These are phyloP conservation scores for Nematolebias whitei DNA, from an alignment of 2,113 vertebrate genomes.

Conservation along the genomic window DNA sequence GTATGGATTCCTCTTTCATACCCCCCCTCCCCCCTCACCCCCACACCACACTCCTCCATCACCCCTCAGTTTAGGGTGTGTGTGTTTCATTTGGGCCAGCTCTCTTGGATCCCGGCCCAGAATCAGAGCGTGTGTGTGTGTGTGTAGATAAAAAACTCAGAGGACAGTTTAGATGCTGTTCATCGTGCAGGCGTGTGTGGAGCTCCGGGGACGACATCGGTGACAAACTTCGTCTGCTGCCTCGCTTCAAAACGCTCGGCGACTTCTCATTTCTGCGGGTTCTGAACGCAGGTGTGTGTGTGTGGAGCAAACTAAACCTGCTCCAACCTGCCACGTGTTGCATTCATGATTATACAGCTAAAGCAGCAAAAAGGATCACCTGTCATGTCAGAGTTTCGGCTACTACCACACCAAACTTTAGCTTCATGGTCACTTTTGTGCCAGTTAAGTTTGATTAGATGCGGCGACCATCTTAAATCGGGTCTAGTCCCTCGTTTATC, in stretches of 20 bases:
- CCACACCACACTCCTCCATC: background rate
- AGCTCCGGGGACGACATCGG: conserved; percentile 58
- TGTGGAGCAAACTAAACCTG: too few relatives aligned
- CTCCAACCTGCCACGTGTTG: conserved; percentile 10
- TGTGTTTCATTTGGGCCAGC: conserved; percentile 61
- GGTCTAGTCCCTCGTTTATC: too few relatives aligned
- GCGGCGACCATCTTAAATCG: too few relatives aligned
- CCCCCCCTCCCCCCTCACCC: conserved; percentile 53
- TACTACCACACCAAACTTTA: too few relatives aligned
- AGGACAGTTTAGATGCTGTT: conserved; percentile 74
- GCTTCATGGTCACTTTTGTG: too few relatives aligned
- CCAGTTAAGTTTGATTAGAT: too few relatives aligned
- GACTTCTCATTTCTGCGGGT: conserved; percentile 7
- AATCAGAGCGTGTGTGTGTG: conserved; percentile 55
- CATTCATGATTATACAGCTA: background rate
- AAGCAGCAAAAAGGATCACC: too few relatives aligned
- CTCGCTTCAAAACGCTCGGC: conserved; percentile 24
- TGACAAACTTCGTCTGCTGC: conserved; percentile 56
- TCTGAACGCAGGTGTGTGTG: conserved; percentile 19
- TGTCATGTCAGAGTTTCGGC: too few relatives aligned
- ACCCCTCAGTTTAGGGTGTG: conserved; percentile 20
- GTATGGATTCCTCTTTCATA: conserved; percentile 76
- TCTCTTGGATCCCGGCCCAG: conserved; percentile 50
- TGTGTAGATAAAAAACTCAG: conserved; percentile 73
- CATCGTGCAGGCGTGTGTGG: conserved; percentile 62